Evolutionary conservation across 1,140 invertebrate genomes (phyloP).

Genomic region (Ceratina calcarata): DNA sequence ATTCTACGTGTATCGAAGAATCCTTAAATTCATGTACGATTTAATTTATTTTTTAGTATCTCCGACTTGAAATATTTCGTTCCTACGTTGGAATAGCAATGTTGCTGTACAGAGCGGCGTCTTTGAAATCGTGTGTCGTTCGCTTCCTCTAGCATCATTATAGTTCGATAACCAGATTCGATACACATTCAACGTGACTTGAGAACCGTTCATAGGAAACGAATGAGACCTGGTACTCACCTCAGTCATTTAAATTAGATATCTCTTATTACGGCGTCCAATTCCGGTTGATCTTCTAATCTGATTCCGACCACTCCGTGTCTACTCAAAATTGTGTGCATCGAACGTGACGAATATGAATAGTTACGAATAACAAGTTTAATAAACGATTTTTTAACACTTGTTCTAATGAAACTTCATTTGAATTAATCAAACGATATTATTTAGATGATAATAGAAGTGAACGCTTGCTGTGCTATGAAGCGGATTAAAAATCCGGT

Average conservation of each 20-base stretch:
- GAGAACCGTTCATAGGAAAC: constrained; percentile 8
- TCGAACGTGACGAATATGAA: no score
- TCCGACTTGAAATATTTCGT: no score
- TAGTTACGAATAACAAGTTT: no score
- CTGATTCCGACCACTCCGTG: background rate
- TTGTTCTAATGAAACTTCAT: no score
- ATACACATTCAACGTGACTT: constrained; percentile 17
- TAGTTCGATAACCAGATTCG: background rate
- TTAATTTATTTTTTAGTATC: no score
- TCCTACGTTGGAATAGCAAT: background rate
- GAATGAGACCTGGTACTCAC: background rate
- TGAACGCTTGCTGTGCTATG: no score
- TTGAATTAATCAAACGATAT: no score
- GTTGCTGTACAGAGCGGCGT: background rate
- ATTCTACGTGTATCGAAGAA: no score
- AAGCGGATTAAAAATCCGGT: no score
- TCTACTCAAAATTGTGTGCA: background rate
- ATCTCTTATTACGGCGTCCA: constrained; percentile 5
- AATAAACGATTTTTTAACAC: no score
- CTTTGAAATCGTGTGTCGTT: background rate
- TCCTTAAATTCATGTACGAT: no score
- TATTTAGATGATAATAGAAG: no score
- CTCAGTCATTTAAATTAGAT: constrained; percentile 30
- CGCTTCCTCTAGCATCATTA: constrained; percentile 8
- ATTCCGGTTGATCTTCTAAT: background rate